Base-by-base conservation (phyloP, 2,888 invertebrate genomes). In the Folsomia manolachei region DNA sequence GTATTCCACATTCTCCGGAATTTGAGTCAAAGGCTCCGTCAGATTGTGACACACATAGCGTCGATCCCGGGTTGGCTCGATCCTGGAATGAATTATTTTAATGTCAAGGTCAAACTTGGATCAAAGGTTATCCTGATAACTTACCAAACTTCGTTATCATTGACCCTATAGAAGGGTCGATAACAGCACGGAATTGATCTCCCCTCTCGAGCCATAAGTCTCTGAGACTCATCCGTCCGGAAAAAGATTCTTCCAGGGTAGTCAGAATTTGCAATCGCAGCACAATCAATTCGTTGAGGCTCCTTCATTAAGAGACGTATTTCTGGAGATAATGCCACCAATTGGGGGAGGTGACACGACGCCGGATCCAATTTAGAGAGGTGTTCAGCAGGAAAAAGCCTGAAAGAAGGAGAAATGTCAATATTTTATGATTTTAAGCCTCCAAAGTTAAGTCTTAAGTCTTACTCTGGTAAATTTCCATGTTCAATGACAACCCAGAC, bases 321-420 rank as follows among this genome's bases (percentile, higher is more conserved):
- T 27, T 76, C 72, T 9, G 68, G 56, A 1, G 76, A 61, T 66
- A 76, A 69, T 0, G 76, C 73, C 25, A 70, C 63, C 23, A 76
- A 63, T 1, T 64, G 63, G 19, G 76, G 76, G 14, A 76, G 23
- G 25, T 52, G 53, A n/a, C 70, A 70, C 11, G 19, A 11, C 56
- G 23, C 52, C 53, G 21, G 52, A 14, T 53, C 63, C 18, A 53
- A 53, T 25, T 56, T 27, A 19, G n/a, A 23, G 9, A 27, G 26
- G 1, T 52, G 52, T 52, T 64, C 53, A 25, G 52, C 63, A 7
- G 56, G 63, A 52, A 64, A 70, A 52, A 70, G 27, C 56, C 70
- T 70, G 62, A 62, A 69, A 1, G 9, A 56, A 65, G n/a, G n/a
- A n/a, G n/a, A n/a, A n/a, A n/a, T n/a, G n/a, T n/a, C n/a, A n/a